Percentiles rank a stretch among this genome's conserved stretches.
Evolutionary conservation across 2,888 invertebrate species (phyloP).

Genomic region (Danaus chrysippus): DNA sequence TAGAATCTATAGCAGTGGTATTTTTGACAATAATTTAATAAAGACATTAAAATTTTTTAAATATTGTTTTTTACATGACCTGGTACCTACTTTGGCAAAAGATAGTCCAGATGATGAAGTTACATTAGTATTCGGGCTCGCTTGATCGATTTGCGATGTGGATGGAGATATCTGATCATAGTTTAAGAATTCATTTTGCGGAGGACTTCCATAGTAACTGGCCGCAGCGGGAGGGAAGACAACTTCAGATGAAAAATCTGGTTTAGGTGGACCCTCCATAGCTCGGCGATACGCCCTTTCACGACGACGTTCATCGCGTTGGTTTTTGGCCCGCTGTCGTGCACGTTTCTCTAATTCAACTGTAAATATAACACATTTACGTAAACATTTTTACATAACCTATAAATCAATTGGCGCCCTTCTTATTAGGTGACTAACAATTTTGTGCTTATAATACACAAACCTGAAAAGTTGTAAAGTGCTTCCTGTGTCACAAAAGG

Average conservation of each 20-base stretch:
- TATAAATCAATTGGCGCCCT: no score
- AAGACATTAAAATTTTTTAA: neutral
- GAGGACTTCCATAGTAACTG: constrained; percentile 41
- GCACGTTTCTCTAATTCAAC: constrained; percentile 87
- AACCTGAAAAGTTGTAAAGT: constrained; percentile 84
- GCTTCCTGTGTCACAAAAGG: constrained; percentile 85
- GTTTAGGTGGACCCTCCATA: constrained; percentile 83
- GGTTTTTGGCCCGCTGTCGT: constrained; percentile 83
- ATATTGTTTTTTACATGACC: no score
- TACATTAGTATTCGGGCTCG: constrained; percentile 23
- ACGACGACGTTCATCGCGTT: constrained; percentile 87
- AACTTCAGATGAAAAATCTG: constrained; percentile 78
- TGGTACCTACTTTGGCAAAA: constrained; percentile 64
- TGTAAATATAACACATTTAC: constrained; percentile 42
- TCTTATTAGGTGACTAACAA: no score
- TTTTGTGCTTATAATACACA: no score
- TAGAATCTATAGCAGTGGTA: no score
- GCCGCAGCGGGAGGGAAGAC: constrained; percentile 59
- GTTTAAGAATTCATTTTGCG: constrained; percentile 29
- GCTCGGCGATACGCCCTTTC: constrained; percentile 87
- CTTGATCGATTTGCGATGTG: neutral
- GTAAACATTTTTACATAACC: no score
- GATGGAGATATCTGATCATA: constrained; percentile 12
- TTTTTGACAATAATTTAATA: neutral
- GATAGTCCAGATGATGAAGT: constrained; percentile 57